phyloP scores from a whole-genome alignment of 2,888 invertebrate genomes.

The Dermolepida albohirtum region DNA sequence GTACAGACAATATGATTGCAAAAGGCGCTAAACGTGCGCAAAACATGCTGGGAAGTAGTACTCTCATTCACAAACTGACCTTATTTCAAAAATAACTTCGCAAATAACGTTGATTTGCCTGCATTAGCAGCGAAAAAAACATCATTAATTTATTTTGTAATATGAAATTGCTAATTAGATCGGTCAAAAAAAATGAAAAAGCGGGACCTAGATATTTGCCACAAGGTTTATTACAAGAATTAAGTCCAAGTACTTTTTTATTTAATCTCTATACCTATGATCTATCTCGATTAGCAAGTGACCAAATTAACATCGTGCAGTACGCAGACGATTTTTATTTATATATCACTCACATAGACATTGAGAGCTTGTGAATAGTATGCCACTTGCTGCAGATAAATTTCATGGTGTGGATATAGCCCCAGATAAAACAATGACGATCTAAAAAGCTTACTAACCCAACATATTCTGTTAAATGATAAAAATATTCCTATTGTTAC shows the following conservation, averaged over 20 bases:
- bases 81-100: no score
- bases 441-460: not conserved
- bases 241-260: not conserved
- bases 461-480: not conserved
- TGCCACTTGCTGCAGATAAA: not conserved
- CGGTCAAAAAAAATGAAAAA: not conserved
- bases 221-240: slow-evolving; percentile 8
- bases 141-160: not conserved
- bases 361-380: not conserved
- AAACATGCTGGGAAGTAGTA: no score
- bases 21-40: no score
- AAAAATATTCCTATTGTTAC: not conserved
- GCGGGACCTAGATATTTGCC: slow-evolving; percentile 4
- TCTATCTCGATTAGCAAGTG: not conserved
- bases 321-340: slow-evolving; percentile 1
- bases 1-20: no score
- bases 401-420: not conserved
- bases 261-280: slow-evolving; percentile 1
- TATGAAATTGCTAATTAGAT: not conserved
- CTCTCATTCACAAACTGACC: no score
- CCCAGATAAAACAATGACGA: not conserved
- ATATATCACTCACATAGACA: not conserved
- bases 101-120: not conserved
- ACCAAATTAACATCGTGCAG: not conserved
- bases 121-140: not conserved